Conservation (phyloP, 1,140 invertebrate species). For the Scaptomyza hsui region DNA sequence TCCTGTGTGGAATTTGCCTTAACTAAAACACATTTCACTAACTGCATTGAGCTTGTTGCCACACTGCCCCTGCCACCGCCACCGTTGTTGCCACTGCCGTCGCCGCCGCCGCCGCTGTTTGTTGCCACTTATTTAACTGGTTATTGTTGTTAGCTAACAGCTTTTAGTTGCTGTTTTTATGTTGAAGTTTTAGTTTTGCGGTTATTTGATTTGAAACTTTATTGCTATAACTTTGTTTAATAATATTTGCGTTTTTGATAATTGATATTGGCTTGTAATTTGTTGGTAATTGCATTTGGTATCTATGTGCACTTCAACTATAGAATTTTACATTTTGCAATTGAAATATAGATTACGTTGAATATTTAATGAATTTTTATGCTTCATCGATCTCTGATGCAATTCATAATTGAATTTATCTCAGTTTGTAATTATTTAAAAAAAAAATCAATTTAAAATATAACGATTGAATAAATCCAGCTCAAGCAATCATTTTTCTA, state of each 20-base stretch:
- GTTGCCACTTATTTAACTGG: slow-evolving; percentile 13
- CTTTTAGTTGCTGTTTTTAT: slow-evolving; percentile 5
- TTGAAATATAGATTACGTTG: not conserved
- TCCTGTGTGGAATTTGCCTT: slow-evolving; percentile 64
- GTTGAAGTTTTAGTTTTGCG: slow-evolving; percentile 6
- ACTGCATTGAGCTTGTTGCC: slow-evolving; percentile 72
- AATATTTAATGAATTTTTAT: slow-evolving; percentile 3
- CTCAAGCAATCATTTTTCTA: not conserved
- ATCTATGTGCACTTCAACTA: not conserved
- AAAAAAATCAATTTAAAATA: not conserved
- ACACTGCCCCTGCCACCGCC: slow-evolving; percentile 1
- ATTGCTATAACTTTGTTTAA: not conserved
- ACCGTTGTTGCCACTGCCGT: not conserved
- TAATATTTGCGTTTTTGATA: slow-evolving; percentile 14
- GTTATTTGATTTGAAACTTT: slow-evolving; percentile 1
- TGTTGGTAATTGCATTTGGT: slow-evolving; percentile 18
- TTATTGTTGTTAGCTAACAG: slow-evolving; percentile 9
- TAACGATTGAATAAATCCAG: not conserved
- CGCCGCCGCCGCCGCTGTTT: slow-evolving; percentile 1
- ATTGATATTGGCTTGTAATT: slow-evolving; percentile 22
- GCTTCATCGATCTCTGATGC: not conserved
- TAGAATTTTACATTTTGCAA: not conserved
- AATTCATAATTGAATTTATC: slow-evolving; percentile 21
- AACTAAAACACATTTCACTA: slow-evolving; percentile 72
- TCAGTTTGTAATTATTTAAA: not conserved